Conservation (phyloP, 2,797 vertebrate species). For the Danio choprae region DNA sequence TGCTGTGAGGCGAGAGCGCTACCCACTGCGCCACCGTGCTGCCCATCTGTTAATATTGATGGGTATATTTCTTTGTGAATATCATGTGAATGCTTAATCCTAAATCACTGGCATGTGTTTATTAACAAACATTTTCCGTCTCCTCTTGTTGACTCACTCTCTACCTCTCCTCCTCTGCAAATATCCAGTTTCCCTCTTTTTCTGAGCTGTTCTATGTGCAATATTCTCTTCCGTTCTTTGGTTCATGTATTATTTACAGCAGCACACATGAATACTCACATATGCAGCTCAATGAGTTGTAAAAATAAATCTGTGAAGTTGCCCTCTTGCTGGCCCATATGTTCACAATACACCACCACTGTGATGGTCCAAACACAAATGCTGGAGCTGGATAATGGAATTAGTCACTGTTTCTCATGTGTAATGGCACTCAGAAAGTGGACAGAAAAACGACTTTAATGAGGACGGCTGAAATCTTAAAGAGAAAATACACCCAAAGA, state of each 20-base stretch:
- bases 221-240: conserved; percentile 4
- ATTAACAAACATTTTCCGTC: background rate
- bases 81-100: background rate
- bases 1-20: no score
- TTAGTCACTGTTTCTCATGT: conserved; percentile 35
- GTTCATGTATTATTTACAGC: conserved; percentile 51
- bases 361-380: conserved; percentile 39
- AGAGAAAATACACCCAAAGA: no score
- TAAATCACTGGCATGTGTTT: background rate
- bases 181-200: background rate
- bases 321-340: conserved; percentile 54
- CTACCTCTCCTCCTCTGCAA: background rate
- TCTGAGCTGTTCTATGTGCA: background rate
- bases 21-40: no score
- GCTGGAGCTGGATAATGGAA: conserved; percentile 7
- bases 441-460: conserved; percentile 6
- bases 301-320: conserved; percentile 26
- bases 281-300: conserved; percentile 44
- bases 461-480: background rate
- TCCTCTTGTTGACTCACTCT: conserved; percentile 18
- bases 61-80: background rate
- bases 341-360: conserved; percentile 36
- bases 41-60: background rate
- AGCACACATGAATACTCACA: conserved; percentile 10
- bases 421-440: conserved; percentile 18